These are phyloP conservation scores for Lepidocolaptes lacrymiger DNA, from an alignment of 2,797 vertebrate genomes.

Conservation along the genomic window DNA sequence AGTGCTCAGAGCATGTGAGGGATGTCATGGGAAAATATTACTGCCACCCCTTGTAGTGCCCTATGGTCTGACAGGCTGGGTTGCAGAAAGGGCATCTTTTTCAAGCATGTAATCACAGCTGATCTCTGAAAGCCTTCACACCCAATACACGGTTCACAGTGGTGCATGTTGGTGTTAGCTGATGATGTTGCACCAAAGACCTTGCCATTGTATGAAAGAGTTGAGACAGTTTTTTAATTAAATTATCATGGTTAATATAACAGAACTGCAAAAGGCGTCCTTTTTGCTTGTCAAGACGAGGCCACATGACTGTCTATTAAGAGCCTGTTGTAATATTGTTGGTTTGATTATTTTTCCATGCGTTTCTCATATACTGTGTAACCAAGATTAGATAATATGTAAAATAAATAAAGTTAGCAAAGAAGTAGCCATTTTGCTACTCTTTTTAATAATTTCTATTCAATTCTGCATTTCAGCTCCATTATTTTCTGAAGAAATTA, in stretches of 20 bases:
- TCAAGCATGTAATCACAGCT: fast-evolving
- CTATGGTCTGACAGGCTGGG: not conserved
- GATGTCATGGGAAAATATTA: fast-evolving
- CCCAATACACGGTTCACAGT: fast-evolving
- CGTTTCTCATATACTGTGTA: conserved; percentile 31
- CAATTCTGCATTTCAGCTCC: not conserved
- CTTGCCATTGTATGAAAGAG: not conserved
- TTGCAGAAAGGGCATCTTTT: not conserved
- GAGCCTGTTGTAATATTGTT: not conserved
- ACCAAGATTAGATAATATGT: conserved; percentile 43
- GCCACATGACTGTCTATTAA: not conserved
- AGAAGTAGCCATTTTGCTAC: conserved; percentile 23
- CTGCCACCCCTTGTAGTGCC: not conserved
- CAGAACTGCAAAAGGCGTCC: not conserved
- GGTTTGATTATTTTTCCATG: conserved; percentile 53
- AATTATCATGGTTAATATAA: not conserved
- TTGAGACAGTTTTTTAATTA: not conserved
- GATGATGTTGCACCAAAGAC: not conserved
- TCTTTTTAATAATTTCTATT: not conserved
- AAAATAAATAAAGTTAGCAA: conserved; percentile 19
- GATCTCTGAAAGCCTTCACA: not conserved
- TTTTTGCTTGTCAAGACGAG: not conserved
- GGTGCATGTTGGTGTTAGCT: not conserved
- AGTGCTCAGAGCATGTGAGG: not conserved
- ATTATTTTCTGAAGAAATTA: not conserved